Evolutionary conservation across 2,797 vertebrate species (phyloP), one percentile per base, ranked within the genome.

Genomic region (Pagetopsis macropterus): DNA sequence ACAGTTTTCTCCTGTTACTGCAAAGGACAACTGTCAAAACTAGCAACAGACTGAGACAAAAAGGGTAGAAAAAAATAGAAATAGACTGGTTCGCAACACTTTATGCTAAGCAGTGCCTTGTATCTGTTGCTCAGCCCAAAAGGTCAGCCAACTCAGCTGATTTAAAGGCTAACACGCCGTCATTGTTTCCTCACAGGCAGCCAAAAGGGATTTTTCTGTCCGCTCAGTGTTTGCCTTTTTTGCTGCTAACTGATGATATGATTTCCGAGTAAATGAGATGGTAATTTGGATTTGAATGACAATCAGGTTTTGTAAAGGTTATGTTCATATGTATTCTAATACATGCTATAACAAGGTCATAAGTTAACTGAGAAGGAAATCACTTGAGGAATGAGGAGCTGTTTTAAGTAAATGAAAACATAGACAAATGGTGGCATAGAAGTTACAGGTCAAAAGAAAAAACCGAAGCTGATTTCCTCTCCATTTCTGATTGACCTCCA

Each of bases 91-190:
- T 85, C 41, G 44, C 57, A 60, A 43, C 63, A 79, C 58, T 87
- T 81, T 75, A 78, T 87, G 81, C 71, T 66, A 82, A 86, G 76
- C 73, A 64, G 60, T 66, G 78, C 40, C 58, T 41, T 74, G 78
- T 74, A 79, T 82, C 54, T 83, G 82, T 70, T 82, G 79, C 75
- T 66, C 67, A 73, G 66, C 57, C 40, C 48, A 5, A 88, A 89
- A 91, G 83, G 86, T 87, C 87, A 89, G 85, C 82, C 82, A 81
- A 55, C 75, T 87, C 84, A 87, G 84, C 83, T 84, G 76, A 84
- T 85, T 87, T 85, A 85, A 90, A 92, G 82, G 79, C 77, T 88
- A 83, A 69, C 79, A 41, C 23, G 9, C 27, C 73, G 69, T 78
- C 64, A 84, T 33, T 70, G 76, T 79, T 84, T 84, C 59, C 72